Evolutionary conservation across 2,888 invertebrate genomes (phyloP).

Genomic region (Vannuccia rotundouncinata): DNA sequence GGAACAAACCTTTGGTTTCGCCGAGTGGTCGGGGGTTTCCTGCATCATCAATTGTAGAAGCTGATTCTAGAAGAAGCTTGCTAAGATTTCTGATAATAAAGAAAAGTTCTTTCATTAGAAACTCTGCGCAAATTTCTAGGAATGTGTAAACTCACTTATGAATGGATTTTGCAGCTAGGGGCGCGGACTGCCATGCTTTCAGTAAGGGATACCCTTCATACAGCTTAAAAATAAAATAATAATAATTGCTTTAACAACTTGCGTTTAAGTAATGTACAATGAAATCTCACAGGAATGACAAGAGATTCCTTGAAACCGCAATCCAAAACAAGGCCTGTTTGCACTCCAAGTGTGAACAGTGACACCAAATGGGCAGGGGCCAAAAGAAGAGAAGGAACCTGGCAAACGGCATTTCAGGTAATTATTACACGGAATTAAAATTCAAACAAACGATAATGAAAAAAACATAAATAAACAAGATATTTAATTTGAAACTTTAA

Average conservation of each 20-base stretch:
- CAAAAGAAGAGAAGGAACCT: conserved; percentile 71
- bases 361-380: conserved; percentile 78
- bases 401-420: no score
- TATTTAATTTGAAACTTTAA: no score
- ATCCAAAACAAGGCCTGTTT: conserved; percentile 75
- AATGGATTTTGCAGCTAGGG: conserved; percentile 6
- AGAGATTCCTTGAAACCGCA: conserved; percentile 77
- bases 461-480: no score
- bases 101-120: no score
- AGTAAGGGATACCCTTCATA: conserved; percentile 79
- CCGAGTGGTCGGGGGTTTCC: neutral
- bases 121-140: no score
- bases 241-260: neutral
- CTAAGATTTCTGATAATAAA: neutral
- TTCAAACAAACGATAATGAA: no score
- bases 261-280: neutral
- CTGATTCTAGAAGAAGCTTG: neutral
- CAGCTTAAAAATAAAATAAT: conserved; percentile 45
- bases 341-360: conserved; percentile 72
- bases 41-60: neutral
- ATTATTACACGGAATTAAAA: no score
- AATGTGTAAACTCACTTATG: neutral
- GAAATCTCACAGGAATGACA: conserved; percentile 65
- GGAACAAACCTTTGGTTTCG: neutral
- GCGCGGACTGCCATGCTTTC: conserved; percentile 65